Evolutionary conservation across 2,113 vertebrate species (phyloP), one percentile per base, ranked within the genome.

Genomic region (Origma solitaria): DNA sequence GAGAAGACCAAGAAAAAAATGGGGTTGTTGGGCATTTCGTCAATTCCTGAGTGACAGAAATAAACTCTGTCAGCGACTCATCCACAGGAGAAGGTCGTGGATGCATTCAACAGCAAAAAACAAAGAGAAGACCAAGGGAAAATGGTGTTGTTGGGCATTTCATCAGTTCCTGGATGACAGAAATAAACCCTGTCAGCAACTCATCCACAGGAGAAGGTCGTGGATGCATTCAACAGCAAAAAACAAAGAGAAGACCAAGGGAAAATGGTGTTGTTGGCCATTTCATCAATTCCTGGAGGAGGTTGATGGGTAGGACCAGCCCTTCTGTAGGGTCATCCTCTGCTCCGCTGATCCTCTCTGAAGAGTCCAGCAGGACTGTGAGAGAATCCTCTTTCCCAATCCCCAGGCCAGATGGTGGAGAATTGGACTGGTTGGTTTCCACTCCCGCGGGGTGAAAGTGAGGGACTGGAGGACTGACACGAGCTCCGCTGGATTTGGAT

Each of bases 381-480:
- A 19, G 30, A 66, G 71, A 93, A 78, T 50, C 51, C 17, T 80
- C 18, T 15, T 54, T 58, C 35, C 23, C 22, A 15, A 0, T 18
- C 49, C 64, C 57, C 45, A 69, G 57, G 33, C 4, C 31, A 21
- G 42, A 45, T 23, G 27, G 18, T 37, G 61, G 19, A 71, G 61
- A 31, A 9, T 8, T 31, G 45, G 4, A 3, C 8, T 56, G 62
- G 12, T 16, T 64, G 54, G 24, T 40, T 75, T 30, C 30, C 61
- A 57, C 24, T 84, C n/a, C 16, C 9, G 3, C 0, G 1, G 10
- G 15, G 12, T 77, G 62, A 16, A 76, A 54, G 10, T 6, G 37
- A 47, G n/a, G 15, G 50, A 14, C 15, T 3, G 6, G 42, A 47
- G 22, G 15, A 31, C 25, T 56, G 11, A 13, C 14, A 30, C 0